Percentiles rank a stretch among this genome's conserved stretches.
Conservation (phyloP, 1,140 invertebrate genomes). For the Drosophila bocki region DNA sequence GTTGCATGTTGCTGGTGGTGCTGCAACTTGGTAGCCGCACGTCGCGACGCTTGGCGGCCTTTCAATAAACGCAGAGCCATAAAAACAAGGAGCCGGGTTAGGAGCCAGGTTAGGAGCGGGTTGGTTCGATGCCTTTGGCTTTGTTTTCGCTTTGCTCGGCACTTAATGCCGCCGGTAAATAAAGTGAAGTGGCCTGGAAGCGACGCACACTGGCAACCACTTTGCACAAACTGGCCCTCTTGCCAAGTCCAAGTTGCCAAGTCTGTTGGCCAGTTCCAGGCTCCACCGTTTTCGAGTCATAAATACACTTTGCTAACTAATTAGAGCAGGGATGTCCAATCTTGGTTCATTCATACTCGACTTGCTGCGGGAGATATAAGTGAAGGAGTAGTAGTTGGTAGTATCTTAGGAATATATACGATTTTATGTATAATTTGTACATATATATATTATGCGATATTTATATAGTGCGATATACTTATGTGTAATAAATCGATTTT, state of each 20-base stretch:
- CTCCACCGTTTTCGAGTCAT: slow-evolving; percentile 5
- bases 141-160: slow-evolving; percentile 53
- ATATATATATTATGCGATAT: too few relatives aligned
- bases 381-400: neutral
- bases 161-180: slow-evolving; percentile 70
- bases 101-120: slow-evolving; percentile 4
- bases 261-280: slow-evolving; percentile 27
- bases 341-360: slow-evolving; percentile 8
- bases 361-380: neutral
- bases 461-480: too few relatives aligned
- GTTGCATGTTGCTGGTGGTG: slow-evolving; percentile 1
- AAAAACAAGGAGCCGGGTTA: slow-evolving; percentile 48
- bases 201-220: slow-evolving; percentile 45
- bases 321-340: slow-evolving; percentile 7
- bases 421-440: neutral
- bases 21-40: slow-evolving; percentile 20
- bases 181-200: slow-evolving; percentile 80
- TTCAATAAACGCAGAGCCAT: slow-evolving; percentile 69
- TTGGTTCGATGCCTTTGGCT: slow-evolving; percentile 43
- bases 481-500: too few relatives aligned
- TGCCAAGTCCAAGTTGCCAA: slow-evolving; percentile 57
- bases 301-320: slow-evolving; percentile 13
- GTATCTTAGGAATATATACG: neutral
- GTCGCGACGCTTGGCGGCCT: slow-evolving; percentile 42
- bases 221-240: slow-evolving; percentile 60